Base-by-base conservation (phyloP, 2,797 vertebrate species). In the Acanthurus tractus region DNA sequence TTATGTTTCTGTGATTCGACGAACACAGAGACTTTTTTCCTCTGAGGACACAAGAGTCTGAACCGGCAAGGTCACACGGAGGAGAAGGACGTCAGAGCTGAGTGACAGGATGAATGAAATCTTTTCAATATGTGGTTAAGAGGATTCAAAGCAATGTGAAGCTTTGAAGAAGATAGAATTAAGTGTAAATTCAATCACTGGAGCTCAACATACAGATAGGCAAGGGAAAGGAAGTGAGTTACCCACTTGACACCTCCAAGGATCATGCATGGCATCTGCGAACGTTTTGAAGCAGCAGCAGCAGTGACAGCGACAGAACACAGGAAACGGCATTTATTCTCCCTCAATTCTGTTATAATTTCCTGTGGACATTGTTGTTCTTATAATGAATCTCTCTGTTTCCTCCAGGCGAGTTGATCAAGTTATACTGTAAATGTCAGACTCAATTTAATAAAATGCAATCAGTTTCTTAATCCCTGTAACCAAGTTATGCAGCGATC, bases 61-160 rank as follows among this genome's bases (percentile, higher is more conserved):
- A 79, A 63, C 29, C 14, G 63, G 79, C 81, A 90, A 87, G 79
- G 89, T 83, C 78, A 78, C 29, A 63, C 22, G 2, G 59, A 46
- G 52, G 71, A 78, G 50, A 44, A 13, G 55, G 76, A 72, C 0
- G 6, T 29, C 59, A 23, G 58, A 74, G 57, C 69, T 23, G 66
- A 53, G 52, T 46, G 63, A 79, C 14, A 38, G 61, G 70, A 76
- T 76, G 46, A 85, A 87, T 68, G 54, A 78, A 83, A 68, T 76
- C 14, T 79, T 75, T 88, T 85, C 77, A 64, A 18, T 68, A 36
- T 76, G 52, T 71, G 84, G 80, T 87, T 76, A 79, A 64, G 50
- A 49, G 22, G 65, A 84, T 85, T 89, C 57, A 68, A 78, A 76
- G 74, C 63, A 77, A 48, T 53, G 53, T 59, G 36, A 72, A 36